Evolutionary conservation across 2,888 invertebrate species (phyloP).

Genomic region (Colostygia pectinataria): DNA sequence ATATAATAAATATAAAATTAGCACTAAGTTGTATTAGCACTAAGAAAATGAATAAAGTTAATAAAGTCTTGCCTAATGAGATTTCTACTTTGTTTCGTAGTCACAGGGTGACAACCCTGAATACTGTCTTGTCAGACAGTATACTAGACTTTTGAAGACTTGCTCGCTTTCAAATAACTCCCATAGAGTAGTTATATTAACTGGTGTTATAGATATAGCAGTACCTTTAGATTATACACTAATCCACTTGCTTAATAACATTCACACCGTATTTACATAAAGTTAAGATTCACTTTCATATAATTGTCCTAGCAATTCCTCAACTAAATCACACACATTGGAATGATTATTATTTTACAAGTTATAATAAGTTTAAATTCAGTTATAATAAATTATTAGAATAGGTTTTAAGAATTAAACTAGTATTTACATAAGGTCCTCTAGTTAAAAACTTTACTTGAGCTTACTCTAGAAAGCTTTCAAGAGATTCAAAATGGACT

Average conservation of each 20-base stretch:
- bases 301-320: constrained; percentile 55
- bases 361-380: constrained; percentile 20
- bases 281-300: constrained; percentile 38
- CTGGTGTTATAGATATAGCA: constrained; percentile 25
- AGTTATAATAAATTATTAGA: constrained; percentile 24
- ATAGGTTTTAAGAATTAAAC: constrained; percentile 37
- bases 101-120: too few species aligned
- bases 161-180: constrained; percentile 6
- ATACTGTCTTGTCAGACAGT: too few species aligned
- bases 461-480: constrained; percentile 38
- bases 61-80: too few species aligned
- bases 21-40: too few species aligned
- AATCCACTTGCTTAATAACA: constrained; percentile 26
- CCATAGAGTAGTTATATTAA: constrained; percentile 14
- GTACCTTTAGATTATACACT: constrained; percentile 21
- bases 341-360: constrained; percentile 58
- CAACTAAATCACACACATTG: constrained; percentile 55
- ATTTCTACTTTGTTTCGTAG: too few species aligned
- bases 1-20: too few species aligned
- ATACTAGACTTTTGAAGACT: not conserved
- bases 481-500: constrained; percentile 29
- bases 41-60: too few species aligned
- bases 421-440: constrained; percentile 57
- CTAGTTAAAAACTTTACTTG: constrained; percentile 46
- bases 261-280: constrained; percentile 56